Base-by-base conservation (phyloP, 2,888 invertebrate genomes). In the Crepidodera aurea region DNA sequence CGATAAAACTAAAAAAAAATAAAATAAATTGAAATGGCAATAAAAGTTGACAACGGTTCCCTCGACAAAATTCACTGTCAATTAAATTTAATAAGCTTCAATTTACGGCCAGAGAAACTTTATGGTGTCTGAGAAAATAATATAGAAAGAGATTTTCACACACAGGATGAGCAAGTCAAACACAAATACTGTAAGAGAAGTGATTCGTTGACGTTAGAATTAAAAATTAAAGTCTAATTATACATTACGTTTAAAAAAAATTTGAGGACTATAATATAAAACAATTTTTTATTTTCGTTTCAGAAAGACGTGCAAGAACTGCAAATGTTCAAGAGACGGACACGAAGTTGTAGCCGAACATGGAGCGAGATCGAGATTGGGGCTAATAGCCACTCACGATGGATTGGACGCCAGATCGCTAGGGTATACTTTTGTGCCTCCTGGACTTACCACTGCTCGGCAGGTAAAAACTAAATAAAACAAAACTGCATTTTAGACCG, bases 281-380 rank as follows among this genome's bases (percentile, higher is more conserved):
- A n/a, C n/a, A n/a, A 22, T 22, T 22, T 4, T 16, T 40, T 29
- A 7, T 39, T 51, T 46, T 44, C 56, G 44, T 40, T 51, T 39
- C 44, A 97, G 96, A 82, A 96, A 96, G 83, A 93, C 93, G 55
- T 98, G 96, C 83, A 90, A 89, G 78, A 90, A 91, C 67, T 98
- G 97, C 83, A 95, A 94, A 78, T 97, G 96, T 82, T 89, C 93
- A 25, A 86, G 95, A 51, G 92, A 96, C 75, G 87, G 88, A 61
- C 97, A 97, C 83, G 94, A 95, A 75, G 89, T 96, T 67, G 67
- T 77, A 8, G 76, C 77, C 7, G 80, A 80, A 68, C 79, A 81
- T 69, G 80, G 81, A 2, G 81, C 81, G 40, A 71, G 77, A 62
- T 73, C 79, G 27, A 72, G 81, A 37, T 63, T 81, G 54, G 80